phyloP scores from a whole-genome alignment of 2,797 vertebrate genomes.

The Carapus acus region DNA sequence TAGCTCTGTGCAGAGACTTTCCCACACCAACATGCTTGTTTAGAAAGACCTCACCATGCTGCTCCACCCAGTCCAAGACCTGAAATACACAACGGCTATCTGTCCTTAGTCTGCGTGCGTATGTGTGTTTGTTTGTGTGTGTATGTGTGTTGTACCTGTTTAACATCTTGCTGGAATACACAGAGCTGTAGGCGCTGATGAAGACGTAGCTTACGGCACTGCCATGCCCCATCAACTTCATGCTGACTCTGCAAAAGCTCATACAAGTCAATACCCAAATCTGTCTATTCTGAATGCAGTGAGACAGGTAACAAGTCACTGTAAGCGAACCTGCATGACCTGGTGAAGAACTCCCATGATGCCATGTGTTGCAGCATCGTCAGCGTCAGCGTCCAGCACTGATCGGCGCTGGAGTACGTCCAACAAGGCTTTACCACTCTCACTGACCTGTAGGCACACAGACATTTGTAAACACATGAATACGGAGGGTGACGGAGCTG shows the following conservation, averaged over 20 bases:
- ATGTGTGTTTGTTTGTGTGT: too few species aligned
- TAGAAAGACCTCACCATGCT: slow-evolving; percentile 94
- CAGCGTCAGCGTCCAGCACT: slow-evolving; percentile 78
- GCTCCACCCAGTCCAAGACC: slow-evolving; percentile 99
- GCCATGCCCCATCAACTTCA: slow-evolving; percentile 88
- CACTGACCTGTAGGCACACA: slow-evolving; percentile 80
- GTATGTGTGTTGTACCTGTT: slow-evolving; percentile 76
- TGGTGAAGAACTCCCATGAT: slow-evolving; percentile 92
- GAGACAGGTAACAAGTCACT: not conserved
- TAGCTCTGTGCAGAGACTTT: slow-evolving; percentile 90
- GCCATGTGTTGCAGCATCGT: slow-evolving; percentile 83
- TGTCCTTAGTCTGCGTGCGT: too few species aligned
- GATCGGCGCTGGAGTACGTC: slow-evolving; percentile 89
- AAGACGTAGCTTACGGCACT: slow-evolving; percentile 92
- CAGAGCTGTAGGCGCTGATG: slow-evolving; percentile 96
- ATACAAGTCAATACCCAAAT: not conserved
- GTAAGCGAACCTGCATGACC: slow-evolving; percentile 76
- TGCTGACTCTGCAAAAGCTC: slow-evolving; percentile 62
- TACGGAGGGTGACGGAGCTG: too few species aligned
- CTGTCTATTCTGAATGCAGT: not conserved
- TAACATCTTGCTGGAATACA: slow-evolving; percentile 96
- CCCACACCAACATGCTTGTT: slow-evolving; percentile 97
- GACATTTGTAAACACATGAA: too few species aligned
- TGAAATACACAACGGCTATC: slow-evolving; percentile 42
- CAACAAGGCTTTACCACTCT: slow-evolving; percentile 91